Evolutionary conservation across 1,140 invertebrate species (phyloP).

Genomic region (Hirudo medicinalis): DNA sequence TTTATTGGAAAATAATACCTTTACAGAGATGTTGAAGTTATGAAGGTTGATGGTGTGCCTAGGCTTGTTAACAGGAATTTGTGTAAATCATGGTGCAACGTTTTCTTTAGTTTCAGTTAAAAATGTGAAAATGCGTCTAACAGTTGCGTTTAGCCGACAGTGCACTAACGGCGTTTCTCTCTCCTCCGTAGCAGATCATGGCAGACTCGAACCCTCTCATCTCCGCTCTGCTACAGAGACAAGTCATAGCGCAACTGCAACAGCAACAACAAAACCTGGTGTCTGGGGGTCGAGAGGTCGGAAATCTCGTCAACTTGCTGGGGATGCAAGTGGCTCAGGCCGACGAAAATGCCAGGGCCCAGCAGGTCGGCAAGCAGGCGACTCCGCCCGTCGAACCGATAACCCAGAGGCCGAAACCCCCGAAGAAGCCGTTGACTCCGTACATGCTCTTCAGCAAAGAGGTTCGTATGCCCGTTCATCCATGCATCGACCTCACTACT

Average conservation of each 20-base stretch:
- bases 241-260: slow-evolving; percentile 7
- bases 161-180: no score
- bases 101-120: no score
- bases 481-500: no score
- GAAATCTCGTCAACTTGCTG: neutral
- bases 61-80: no score
- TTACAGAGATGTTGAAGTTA: no score
- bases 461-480: neutral
- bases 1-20: no score
- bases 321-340: neutral
- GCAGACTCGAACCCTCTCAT: slow-evolving; percentile 15
- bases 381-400: neutral
- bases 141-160: no score
- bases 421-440: slow-evolving; percentile 17
- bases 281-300: no score
- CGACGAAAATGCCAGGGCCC: neutral
- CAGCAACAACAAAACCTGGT: slow-evolving; percentile 4
- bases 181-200: neutral
- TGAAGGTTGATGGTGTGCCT: no score
- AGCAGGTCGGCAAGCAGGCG: neutral
- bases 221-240: slow-evolving; percentile 15
- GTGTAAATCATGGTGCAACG: no score
- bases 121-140: no score
- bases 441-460: slow-evolving; percentile 20
- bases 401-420: slow-evolving; percentile 5